Percentiles rank a stretch among this genome's conserved stretches.
phyloP scores from a whole-genome alignment of 2,113 vertebrate species.

The Zingel zingel region DNA sequence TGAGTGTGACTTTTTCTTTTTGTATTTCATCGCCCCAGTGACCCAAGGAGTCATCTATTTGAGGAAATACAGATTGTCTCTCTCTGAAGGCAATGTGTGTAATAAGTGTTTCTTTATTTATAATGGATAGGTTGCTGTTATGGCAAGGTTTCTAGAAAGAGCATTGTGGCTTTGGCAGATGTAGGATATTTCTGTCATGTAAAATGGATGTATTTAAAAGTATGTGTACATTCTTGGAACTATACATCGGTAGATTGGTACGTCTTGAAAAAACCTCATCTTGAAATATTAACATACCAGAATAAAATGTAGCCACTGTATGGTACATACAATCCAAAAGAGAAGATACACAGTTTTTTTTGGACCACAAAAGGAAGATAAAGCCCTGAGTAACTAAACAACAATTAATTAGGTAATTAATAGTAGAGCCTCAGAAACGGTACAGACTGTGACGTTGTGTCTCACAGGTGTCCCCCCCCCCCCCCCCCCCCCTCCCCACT shows the following conservation, averaged over 20 bases:
- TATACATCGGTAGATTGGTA: neutral
- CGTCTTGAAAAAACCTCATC: neutral
- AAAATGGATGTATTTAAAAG: neutral
- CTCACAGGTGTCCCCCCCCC: constrained; percentile 24
- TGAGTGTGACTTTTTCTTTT: too few species aligned
- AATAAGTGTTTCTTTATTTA: neutral
- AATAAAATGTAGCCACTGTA: neutral
- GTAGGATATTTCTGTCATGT: neutral
- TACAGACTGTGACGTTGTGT: neutral
- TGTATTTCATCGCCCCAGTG: too few species aligned
- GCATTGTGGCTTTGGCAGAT: neutral
- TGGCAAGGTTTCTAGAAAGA: too few species aligned
- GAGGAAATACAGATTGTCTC: neutral
- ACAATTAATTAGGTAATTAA: constrained; percentile 5
- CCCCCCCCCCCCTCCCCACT: neutral
- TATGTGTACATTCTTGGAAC: neutral
- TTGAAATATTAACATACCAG: neutral
- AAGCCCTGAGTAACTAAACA: neutral
- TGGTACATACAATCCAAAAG: neutral
- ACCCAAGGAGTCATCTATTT: neutral
- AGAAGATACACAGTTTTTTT: neutral
- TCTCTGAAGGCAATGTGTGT: neutral
- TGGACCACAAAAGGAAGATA: neutral
- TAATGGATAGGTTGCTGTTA: neutral
- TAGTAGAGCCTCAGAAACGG: neutral